These are phyloP conservation scores for Trichomalopsis sarcophagae DNA, from an alignment of 1,140 invertebrate species.

Conservation along the genomic window DNA sequence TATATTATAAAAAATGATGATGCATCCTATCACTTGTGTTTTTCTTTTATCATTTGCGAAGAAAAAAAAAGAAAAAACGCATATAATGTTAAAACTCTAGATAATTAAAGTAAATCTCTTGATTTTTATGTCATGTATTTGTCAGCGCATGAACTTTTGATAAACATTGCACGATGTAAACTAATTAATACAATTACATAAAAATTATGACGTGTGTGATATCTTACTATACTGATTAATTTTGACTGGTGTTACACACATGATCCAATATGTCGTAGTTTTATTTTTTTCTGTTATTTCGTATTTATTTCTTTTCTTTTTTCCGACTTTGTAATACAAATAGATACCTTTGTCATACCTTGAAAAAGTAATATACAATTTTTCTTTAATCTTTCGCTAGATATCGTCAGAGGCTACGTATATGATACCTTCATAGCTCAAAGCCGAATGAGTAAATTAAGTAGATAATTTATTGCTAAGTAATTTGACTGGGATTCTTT, in stretches of 20 bases:
- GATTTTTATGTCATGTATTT: constrained; percentile 46
- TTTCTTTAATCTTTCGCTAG: constrained; percentile 51
- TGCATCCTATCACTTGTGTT: constrained; percentile 49
- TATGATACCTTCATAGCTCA: constrained; percentile 53
- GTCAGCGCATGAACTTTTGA: constrained; percentile 28
- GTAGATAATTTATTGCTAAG: constrained; percentile 67
- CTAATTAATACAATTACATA: constrained; percentile 43
- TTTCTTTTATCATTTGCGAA: constrained; percentile 33
- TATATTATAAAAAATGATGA: constrained; percentile 46
- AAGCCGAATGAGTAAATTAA: constrained; percentile 62
- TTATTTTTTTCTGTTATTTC: constrained; percentile 24
- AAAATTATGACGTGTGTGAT: constrained; percentile 23
- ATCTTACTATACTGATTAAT: constrained; percentile 25
- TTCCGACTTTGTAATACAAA: background rate
- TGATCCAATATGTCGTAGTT: background rate
- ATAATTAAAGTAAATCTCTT: constrained; percentile 45
- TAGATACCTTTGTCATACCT: constrained; percentile 31
- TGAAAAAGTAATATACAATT: constrained; percentile 35
- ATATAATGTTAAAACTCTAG: constrained; percentile 29
- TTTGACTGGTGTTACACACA: constrained; percentile 59
- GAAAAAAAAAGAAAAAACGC: constrained; percentile 30
- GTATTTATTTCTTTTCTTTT: constrained; percentile 26
- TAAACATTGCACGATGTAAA: constrained; percentile 48
- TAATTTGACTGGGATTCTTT: constrained; percentile 67
- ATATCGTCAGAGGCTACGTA: constrained; percentile 56